Base-by-base conservation (phyloP, 2,888 invertebrate species). In the Bellardia pandia region DNA sequence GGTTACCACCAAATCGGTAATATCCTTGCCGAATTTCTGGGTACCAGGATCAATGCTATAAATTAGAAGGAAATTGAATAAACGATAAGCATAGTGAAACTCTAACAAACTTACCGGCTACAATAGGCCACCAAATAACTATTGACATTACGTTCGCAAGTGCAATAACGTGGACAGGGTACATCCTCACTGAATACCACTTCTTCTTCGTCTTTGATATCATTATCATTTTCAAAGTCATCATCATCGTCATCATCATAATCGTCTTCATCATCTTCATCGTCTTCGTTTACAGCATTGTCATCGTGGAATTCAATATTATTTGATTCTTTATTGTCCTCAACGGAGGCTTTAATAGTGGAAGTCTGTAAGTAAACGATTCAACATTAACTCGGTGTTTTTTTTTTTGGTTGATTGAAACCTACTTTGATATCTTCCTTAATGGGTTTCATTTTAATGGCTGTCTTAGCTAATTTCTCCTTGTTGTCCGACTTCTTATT, bases 1-100 rank as follows among this genome's bases (percentile, higher is more conserved):
- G 88, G 96, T 95, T 68, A 96, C 95, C 89, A 95, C 95, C 85
- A 96, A 93, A 91, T 96, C 96, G 6, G 95, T 95, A 88, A 96
- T 95, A 88, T 95, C 95, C 74, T 95, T 94, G 82, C 95, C 95
- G 91, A 96, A 96, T 90, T 95, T 95, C 90, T 96, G 96, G 56
- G 95, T 95, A 72, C 95, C 95, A 82, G 95, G 93, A 92, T 96
- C 95, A 90, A 96, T 94, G 88, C 93, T 93, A n/a, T 7, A 88
- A 86, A 45, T 6, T 45, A 58, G 37, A 5, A 62, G n/a, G 3
- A 14, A 45, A 45, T 30, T 56, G 23, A 75, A 16, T 8, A 75
- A 11, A 71, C 30, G 11, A 5, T 30, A 4, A 8, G 14, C n/a
- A 23, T 14, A 11, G 8, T 7, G 45, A 14, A n/a, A 6, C 58